Evolutionary conservation across 2,888 invertebrate species (phyloP), one percentile per base, ranked within the genome.

Genomic region (Nephrotoma guestfalica): DNA sequence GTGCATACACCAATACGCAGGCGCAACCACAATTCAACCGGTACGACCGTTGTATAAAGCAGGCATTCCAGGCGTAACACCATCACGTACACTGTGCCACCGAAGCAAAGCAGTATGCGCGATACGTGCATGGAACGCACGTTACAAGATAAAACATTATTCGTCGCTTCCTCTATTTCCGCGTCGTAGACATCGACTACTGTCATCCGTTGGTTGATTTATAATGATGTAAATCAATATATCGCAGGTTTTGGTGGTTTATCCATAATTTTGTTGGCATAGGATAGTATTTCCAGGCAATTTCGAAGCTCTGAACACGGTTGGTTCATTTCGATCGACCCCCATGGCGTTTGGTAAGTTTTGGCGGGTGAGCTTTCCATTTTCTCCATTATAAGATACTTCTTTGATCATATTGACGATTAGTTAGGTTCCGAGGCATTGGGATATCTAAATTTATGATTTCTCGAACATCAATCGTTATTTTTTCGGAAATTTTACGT

Each of bases 261-360:
- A 96, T 96, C 88, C 97, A 93, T 6, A 98, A 93, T 83, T 95
- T 93, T 0, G 94, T 94, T 0, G 96, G 95, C n/a, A n/a, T 89
- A 94, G 91, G 0, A 94, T 93, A 41, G 92, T 94, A 88, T 96
- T 96, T 18, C 95, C 95, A 0, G 95, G 94, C 57, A 95, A 90
- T 90, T 97, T 97, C 0, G 96, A 95, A 0, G 96, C 95, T 90
- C 95, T 95, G 90, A 95, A 96, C 40, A 97, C 94, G 0, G 97
- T 95, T 89, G 95, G 95, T 4, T 98, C 92, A 91, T 98, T 98
- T 87, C 97, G 93, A 90, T 99, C 99, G 0, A 98, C 97, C 98
- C 98, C 98, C 95, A 97, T 97, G 0, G 98, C 98, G 90, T 97
- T 97, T 0, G 99, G 98, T 15, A 98, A 92, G 90, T 98, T 97